Conservation (phyloP, 2,113 vertebrate genomes). For the Cyanocitta stelleri region DNA sequence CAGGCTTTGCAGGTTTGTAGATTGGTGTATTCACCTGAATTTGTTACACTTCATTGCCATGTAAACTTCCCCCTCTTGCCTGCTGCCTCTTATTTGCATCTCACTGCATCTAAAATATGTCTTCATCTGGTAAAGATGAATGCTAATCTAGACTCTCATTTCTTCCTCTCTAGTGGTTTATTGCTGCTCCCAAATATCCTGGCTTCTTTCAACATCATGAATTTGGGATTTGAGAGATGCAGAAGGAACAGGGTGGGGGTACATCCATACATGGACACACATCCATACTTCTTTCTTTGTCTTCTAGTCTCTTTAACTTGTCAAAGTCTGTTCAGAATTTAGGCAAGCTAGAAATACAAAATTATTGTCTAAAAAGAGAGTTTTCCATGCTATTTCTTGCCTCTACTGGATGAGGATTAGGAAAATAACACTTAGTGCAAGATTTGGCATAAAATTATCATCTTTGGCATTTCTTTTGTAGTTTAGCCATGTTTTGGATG, state of each 20-base stretch:
- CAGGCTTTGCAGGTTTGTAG: background rate
- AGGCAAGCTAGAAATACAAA: background rate
- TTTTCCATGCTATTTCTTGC: background rate
- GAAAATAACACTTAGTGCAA: background rate
- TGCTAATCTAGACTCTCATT: background rate
- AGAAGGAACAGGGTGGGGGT: background rate
- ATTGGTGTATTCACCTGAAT: background rate
- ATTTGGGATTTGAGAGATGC: background rate
- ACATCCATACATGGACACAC: background rate
- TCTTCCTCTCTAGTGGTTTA: background rate
- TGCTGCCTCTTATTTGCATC: background rate
- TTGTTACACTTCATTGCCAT: background rate
- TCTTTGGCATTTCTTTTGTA: background rate
- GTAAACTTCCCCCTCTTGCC: background rate
- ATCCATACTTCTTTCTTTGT: background rate
- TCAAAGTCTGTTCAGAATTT: background rate
- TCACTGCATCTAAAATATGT: background rate
- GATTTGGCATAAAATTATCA: background rate
- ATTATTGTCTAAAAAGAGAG: background rate
- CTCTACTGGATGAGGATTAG: background rate
- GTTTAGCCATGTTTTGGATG: background rate
- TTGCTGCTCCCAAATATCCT: background rate
- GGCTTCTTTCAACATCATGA: background rate
- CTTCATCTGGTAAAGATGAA: background rate
- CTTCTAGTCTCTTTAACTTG: background rate